Evolutionary conservation across 2,113 vertebrate genomes (phyloP).

Genomic region (Callipepla squamata): DNA sequence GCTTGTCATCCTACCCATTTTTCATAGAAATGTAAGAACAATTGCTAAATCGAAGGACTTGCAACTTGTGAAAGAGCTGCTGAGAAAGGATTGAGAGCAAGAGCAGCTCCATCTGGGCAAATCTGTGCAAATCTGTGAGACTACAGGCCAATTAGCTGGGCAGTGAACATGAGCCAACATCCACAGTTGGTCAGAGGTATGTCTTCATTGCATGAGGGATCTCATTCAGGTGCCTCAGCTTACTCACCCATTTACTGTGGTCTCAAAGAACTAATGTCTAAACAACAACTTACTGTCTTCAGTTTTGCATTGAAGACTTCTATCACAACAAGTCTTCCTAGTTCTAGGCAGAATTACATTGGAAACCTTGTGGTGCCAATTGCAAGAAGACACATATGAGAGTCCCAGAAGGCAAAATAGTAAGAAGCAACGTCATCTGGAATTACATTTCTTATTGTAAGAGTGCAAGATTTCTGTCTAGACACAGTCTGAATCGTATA

Average conservation of each 20-base stretch:
- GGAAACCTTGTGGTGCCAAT: too few species aligned
- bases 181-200: accelerated
- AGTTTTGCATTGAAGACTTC: too few species aligned
- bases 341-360: neutral
- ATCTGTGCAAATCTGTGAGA: neutral
- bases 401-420: too few species aligned
- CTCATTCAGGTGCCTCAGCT: neutral
- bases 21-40: neutral
- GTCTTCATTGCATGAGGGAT: neutral
- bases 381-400: neutral
- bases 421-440: too few species aligned
- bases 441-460: neutral
- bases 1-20: neutral
- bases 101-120: neutral
- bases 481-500: neutral
- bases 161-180: accelerated
- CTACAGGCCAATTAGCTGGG: neutral
- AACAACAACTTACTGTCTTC: too few species aligned
- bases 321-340: too few species aligned
- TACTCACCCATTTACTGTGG: accelerated
- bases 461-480: neutral
- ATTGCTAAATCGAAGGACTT: neutral
- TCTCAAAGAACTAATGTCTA: too few species aligned
- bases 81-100: neutral
- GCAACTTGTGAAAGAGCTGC: neutral